Evolutionary conservation across 1,140 invertebrate genomes (phyloP).

Genomic region (Pemphigus obesinymphae): DNA sequence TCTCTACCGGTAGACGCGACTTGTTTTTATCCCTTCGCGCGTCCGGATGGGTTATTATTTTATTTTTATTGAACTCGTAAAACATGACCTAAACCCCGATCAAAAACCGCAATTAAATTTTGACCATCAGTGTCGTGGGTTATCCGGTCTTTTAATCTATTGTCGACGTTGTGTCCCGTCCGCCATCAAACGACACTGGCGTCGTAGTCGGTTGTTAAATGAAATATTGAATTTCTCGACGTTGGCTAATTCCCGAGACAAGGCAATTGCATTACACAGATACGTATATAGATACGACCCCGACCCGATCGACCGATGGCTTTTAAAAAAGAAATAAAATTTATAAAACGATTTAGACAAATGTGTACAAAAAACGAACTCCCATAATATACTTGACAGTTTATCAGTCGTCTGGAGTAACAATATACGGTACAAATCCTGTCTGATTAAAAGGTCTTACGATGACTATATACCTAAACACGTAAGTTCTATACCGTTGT

Average conservation of each 20-base stretch:
- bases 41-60: not conserved
- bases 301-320: not conserved
- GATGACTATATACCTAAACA: not conserved
- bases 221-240: conserved; percentile 36
- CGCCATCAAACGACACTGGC: conserved; percentile 11
- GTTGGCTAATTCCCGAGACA: conserved; percentile 32
- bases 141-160: conserved; percentile 36
- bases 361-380: not conserved
- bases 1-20: too few relatives aligned
- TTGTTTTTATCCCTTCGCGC: not conserved
- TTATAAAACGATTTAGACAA: conserved; percentile 22
- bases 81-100: not conserved
- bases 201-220: conserved; percentile 32
- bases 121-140: not conserved
- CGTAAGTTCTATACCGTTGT: not conserved
- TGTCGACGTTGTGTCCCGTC: not conserved
- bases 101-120: conserved; percentile 20
- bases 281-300: not conserved
- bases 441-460: not conserved
- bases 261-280: conserved; percentile 27
- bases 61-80: conserved; percentile 17
- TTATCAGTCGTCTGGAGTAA: not conserved
- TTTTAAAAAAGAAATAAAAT: not conserved
- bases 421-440: not conserved
- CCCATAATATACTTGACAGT: not conserved